These are phyloP conservation scores for Enteromius fasciolatus DNA, from an alignment of 2,797 vertebrate genomes.

Conservation along the genomic window DNA sequence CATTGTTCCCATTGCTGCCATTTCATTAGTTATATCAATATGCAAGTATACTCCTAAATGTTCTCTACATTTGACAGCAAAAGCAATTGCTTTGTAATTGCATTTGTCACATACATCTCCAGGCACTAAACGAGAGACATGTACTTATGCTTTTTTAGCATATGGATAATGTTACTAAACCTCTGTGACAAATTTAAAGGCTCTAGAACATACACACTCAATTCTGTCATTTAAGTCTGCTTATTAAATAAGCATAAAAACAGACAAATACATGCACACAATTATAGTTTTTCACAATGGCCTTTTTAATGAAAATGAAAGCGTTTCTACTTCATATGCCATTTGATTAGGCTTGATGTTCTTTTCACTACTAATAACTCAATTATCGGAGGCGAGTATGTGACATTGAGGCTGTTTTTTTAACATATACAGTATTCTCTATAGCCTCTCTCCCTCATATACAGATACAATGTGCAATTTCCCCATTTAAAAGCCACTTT, in stretches of 20 bases:
- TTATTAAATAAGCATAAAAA: not conserved
- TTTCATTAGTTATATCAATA: not conserved
- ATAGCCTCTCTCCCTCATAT: not conserved
- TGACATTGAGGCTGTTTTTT: conserved; percentile 23
- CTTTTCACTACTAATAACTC: conserved; percentile 9
- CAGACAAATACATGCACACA: not conserved
- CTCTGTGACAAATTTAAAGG: conserved; percentile 9
- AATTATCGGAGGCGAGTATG: not conserved
- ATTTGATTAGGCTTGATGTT: conserved; percentile 14
- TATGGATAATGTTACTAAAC: conserved; percentile 7
- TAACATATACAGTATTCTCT: conserved; percentile 6
- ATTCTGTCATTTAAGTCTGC: not conserved
- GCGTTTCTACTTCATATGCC: not conserved
- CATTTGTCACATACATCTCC: conserved; percentile 30
- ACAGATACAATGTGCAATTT: not conserved
- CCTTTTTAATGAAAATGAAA: conserved; percentile 3
- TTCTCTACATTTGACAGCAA: conserved; percentile 51
- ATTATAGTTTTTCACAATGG: not conserved
- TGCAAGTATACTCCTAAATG: conserved; percentile 7
- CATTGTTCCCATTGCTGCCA: conserved; percentile 8
- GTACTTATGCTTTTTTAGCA: conserved; percentile 25
- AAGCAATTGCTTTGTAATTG: conserved; percentile 37
- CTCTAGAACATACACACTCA: not conserved
- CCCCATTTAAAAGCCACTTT: conserved; percentile 33
- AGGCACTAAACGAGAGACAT: conserved; percentile 23